These are phyloP conservation scores for Rhaphigaster nebulosa DNA, from an alignment of 2,888 invertebrate species.

Conservation along the genomic window DNA sequence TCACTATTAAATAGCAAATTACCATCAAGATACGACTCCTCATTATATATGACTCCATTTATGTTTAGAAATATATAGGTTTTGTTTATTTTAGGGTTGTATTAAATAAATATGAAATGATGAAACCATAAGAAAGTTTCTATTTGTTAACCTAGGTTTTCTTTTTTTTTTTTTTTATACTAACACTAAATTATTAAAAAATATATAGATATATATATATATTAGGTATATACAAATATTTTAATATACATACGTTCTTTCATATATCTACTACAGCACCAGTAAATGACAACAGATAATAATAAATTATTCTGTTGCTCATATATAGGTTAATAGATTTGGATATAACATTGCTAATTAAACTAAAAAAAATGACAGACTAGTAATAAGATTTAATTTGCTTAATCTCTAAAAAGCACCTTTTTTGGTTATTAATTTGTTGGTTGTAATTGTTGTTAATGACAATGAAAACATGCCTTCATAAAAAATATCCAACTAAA, in stretches of 20 bases:
- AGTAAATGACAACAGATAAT: not conserved
- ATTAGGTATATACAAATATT: not conserved
- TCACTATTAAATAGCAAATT: not conserved
- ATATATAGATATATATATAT: not conserved
- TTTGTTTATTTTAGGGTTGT: not conserved
- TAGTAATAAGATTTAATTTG: not conserved
- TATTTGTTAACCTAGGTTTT: not conserved
- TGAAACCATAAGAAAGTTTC: not conserved
- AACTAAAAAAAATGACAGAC: not conserved
- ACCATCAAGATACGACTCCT: not conserved
- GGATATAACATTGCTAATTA: not conserved
- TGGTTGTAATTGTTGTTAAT: too few species aligned
- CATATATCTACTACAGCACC: not conserved
- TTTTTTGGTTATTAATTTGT: not conserved
- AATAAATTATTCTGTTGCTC: not conserved
- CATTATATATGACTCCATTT: not conserved
- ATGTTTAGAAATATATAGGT: not conserved
- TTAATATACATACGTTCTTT: not conserved
- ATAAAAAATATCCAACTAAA: not conserved
- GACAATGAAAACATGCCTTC: not conserved
- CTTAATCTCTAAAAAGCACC: not conserved
- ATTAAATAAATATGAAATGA: not conserved
- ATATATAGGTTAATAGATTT: not conserved
- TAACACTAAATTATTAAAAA: not conserved
- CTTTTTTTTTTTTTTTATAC: not conserved